Evolutionary conservation across 2,113 vertebrate genomes (phyloP).

Genomic region (Toxotes jaculatrix): DNA sequence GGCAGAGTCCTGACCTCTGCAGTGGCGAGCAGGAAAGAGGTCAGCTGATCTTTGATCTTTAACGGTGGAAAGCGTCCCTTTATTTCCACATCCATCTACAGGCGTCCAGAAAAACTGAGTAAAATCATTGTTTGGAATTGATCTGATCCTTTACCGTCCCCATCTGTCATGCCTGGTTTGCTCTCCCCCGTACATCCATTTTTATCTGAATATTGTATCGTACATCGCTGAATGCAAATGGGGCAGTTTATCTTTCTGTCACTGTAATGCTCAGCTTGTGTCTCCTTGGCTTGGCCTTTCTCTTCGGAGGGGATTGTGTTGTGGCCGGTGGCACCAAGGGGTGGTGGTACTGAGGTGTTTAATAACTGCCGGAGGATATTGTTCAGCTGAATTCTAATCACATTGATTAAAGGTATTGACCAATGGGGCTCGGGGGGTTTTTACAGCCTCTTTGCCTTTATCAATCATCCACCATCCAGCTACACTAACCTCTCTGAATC

Average conservation of each 20-base stretch:
- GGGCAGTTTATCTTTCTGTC: conserved; percentile 76
- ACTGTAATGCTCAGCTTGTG: conserved; percentile 22
- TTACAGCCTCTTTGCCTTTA: conserved; percentile 60
- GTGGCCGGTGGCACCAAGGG: conserved; percentile 13
- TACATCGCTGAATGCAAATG: conserved; percentile 80
- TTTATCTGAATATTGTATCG: conserved; percentile 74
- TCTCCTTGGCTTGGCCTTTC: conserved; percentile 57
- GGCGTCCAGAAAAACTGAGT: conserved; percentile 40
- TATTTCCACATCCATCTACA: conserved; percentile 23
- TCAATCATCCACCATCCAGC: conserved; percentile 62
- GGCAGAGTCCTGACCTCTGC: conserved; percentile 22
- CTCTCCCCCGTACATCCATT: conserved; percentile 58
- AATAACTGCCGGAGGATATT: conserved; percentile 71
- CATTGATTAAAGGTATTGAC: conserved; percentile 81
- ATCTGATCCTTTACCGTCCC: conserved; percentile 57
- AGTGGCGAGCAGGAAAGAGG: not conserved
- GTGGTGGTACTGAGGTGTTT: conserved; percentile 63
- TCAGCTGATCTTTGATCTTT: conserved; percentile 44
- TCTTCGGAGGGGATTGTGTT: conserved; percentile 11
- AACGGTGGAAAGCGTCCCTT: not conserved
- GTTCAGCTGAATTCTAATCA: conserved; percentile 78
- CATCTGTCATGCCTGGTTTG: conserved; percentile 66
- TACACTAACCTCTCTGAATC: conserved; percentile 32
- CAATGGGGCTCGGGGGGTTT: conserved; percentile 49
- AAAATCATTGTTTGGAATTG: conserved; percentile 72